Conservation (phyloP, 2,797 vertebrate genomes). For the Lagocephalus sceleratus region DNA sequence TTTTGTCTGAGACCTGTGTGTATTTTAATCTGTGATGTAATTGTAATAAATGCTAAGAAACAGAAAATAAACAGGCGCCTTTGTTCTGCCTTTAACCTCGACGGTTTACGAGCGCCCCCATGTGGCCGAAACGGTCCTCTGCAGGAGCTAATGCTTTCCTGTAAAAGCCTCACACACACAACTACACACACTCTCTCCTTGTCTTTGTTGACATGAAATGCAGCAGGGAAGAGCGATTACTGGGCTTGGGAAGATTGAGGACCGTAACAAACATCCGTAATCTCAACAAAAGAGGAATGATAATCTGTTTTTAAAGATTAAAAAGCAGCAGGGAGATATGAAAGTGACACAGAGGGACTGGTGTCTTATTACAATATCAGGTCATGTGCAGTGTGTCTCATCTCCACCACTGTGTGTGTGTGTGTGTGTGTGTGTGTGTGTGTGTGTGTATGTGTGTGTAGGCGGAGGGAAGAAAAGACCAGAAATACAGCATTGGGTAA, state of each 20-base stretch:
- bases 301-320: slow-evolving; percentile 14
- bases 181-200: not conserved
- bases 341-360: slow-evolving; percentile 6
- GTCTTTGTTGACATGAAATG: slow-evolving; percentile 32
- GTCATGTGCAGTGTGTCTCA: slow-evolving; percentile 7
- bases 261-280: slow-evolving; percentile 23
- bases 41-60: slow-evolving; percentile 50
- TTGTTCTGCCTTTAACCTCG: not conserved
- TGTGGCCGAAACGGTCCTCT: slow-evolving; percentile 41
- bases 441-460: slow-evolving; percentile 2
- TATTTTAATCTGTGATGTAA: slow-evolving; percentile 31
- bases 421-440: slow-evolving; percentile 5
- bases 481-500: slow-evolving; percentile 22
- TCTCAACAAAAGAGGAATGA: slow-evolving; percentile 1
- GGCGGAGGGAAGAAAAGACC: slow-evolving; percentile 16
- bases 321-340: slow-evolving; percentile 15
- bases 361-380: not conserved
- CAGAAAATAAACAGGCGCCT: slow-evolving; percentile 3
- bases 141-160: slow-evolving; percentile 17
- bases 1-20: slow-evolving; percentile 18
- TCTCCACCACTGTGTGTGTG: not conserved
- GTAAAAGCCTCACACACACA: not conserved
- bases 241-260: not conserved
- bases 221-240: slow-evolving; percentile 22
- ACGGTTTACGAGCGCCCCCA: slow-evolving; percentile 42